Conservation (phyloP, 2,888 invertebrate species). For the Napeogenes sylphis region DNA sequence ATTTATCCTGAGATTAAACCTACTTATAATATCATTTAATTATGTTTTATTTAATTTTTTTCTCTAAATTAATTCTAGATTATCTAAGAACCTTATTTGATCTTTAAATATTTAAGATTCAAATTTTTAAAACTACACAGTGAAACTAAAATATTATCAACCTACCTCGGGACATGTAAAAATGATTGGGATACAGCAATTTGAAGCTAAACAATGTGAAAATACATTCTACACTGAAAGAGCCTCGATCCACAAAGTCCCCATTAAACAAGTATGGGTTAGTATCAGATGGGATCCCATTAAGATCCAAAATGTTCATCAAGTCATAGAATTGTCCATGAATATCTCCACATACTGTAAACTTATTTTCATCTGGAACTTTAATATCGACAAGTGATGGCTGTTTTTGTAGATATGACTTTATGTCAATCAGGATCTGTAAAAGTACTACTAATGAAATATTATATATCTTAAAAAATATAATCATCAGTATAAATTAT, state of each 20-base stretch:
- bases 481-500: neutral
- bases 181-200: slow-evolving; percentile 95
- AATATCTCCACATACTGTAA: slow-evolving; percentile 99
- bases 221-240: slow-evolving; percentile 99
- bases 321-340: slow-evolving; percentile 99
- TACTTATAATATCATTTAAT: no score
- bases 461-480: neutral
- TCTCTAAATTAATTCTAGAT: no score
- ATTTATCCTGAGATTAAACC: no score
- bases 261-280: slow-evolving; percentile 99
- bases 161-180: slow-evolving; percentile 97
- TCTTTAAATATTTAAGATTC: no score
- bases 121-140: no score
- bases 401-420: slow-evolving; percentile 88
- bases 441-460: slow-evolving; percentile 37
- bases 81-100: no score
- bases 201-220: slow-evolving; percentile 98
- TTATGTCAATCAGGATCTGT: slow-evolving; percentile 94
- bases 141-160: neutral
- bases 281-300: slow-evolving; percentile 95
- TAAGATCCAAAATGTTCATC: slow-evolving; percentile 97
- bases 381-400: slow-evolving; percentile 94
- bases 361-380: slow-evolving; percentile 91
- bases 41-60: no score
- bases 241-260: slow-evolving; percentile 99